A percentile compares a stretch with the other conserved stretches of the same genome.
These are phyloP conservation scores for Ophthalmotilapia sp. DNA, from an alignment of 2,113 vertebrate species.

Conservation along the genomic window DNA sequence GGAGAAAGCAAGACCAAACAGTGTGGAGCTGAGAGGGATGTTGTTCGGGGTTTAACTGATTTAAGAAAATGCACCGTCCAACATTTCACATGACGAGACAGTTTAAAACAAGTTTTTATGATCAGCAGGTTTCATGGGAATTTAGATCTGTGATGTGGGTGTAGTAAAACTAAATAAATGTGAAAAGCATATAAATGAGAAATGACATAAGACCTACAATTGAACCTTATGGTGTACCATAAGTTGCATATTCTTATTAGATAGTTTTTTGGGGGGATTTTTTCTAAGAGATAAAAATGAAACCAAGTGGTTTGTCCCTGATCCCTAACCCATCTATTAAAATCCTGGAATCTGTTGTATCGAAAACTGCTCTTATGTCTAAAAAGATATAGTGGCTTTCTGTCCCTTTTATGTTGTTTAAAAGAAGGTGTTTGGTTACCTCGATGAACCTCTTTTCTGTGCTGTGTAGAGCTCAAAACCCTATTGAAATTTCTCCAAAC, in stretches of 20 bases:
- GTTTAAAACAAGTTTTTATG: neutral
- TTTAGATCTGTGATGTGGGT: neutral
- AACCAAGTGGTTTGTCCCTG: neutral
- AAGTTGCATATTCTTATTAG: neutral
- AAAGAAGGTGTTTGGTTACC: neutral
- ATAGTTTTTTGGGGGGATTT: neutral
- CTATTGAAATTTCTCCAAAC: neutral
- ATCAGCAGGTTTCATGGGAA: neutral
- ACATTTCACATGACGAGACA: accelerated
- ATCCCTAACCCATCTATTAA: neutral
- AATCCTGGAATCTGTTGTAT: neutral
- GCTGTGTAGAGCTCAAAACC: neutral
- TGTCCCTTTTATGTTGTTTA: neutral
- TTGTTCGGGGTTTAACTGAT: neutral
- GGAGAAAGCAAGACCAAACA: neutral
- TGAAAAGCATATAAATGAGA: neutral
- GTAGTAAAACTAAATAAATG: neutral
- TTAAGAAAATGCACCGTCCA: neutral
- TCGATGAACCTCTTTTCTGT: neutral
- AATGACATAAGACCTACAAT: neutral
- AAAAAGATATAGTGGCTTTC: neutral
- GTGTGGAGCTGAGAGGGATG: neutral
- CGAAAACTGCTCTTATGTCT: accelerated
- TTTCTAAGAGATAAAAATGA: neutral
- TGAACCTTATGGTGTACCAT: neutral